Percentiles rank a stretch among this genome's conserved stretches.
Evolutionary conservation across 2,113 vertebrate species (phyloP).

Genomic region (Tenebrosternarchus preto): DNA sequence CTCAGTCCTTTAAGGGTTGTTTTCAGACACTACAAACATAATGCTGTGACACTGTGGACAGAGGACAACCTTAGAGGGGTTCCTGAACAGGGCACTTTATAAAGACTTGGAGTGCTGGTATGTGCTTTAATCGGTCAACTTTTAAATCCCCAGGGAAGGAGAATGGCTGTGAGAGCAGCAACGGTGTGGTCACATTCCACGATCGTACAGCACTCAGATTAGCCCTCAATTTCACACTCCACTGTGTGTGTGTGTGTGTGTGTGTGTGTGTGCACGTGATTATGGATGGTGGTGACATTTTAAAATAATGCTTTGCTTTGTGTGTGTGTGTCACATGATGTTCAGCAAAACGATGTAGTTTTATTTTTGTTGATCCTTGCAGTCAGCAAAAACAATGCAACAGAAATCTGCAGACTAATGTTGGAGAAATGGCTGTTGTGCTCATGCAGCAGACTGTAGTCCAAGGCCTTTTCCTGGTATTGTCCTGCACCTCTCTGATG

Average conservation of each 20-base stretch:
- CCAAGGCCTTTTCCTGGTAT: neutral
- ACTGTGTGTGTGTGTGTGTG: constrained; percentile 7
- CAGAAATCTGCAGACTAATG: neutral
- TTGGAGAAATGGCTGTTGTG: constrained; percentile 4
- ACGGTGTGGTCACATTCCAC: constrained; percentile 34
- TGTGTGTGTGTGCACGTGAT: neutral
- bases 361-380: constrained; percentile 22
- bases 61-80: neutral
- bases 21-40: neutral
- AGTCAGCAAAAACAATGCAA: neutral
- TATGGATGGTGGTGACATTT: neutral
- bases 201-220: constrained; percentile 39
- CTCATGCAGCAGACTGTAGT: too few relatives aligned
- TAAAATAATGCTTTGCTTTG: neutral
- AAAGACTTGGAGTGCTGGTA: neutral
- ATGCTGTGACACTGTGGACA: too few relatives aligned
- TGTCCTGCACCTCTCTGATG: neutral
- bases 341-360: neutral
- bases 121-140: constrained; percentile 53
- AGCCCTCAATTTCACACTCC: constrained; percentile 23
- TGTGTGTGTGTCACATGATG: constrained; percentile 35
- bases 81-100: constrained; percentile 28
- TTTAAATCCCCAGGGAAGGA: constrained; percentile 54
- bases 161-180: constrained; percentile 8
- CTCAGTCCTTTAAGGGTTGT: neutral